A percentile compares a stretch with the other conserved stretches of the same genome.
These are phyloP conservation scores for Zosterops hypoxanthus DNA, from an alignment of 2,113 vertebrate genomes.

Conservation along the genomic window DNA sequence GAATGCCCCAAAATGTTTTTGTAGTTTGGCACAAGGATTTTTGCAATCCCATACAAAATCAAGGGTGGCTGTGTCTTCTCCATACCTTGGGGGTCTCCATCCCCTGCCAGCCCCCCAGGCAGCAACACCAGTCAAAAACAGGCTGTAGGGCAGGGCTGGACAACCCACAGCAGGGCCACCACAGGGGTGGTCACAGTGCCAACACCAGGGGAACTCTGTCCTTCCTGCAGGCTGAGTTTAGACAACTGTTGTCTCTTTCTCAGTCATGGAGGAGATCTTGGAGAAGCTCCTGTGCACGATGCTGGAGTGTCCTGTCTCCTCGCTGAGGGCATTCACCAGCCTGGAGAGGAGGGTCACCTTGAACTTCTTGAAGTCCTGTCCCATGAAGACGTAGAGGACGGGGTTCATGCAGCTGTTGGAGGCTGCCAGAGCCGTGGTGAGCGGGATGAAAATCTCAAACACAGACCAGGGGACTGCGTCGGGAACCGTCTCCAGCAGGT, in stretches of 20 bases:
- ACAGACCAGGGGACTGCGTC: neutral
- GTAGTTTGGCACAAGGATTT: neutral
- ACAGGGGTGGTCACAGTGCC: neutral
- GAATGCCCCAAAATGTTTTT: rapidly evolving
- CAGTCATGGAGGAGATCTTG: constrained; percentile 70
- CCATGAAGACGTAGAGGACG: constrained; percentile 93
- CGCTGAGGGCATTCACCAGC: constrained; percentile 76
- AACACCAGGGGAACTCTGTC: neutral
- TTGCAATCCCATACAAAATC: neutral
- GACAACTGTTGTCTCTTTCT: constrained; percentile 71
- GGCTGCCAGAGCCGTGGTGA: constrained; percentile 74
- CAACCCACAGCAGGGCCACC: neutral
- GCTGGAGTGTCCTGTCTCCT: constrained; percentile 72
- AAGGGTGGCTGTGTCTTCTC: neutral
- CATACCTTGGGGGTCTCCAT: neutral
- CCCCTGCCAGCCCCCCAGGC: neutral
- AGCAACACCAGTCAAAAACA: neutral
- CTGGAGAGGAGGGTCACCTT: constrained; percentile 75
- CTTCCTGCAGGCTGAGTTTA: neutral
- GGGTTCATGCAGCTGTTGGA: constrained; percentile 97
- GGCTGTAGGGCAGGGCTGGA: rapidly evolving
- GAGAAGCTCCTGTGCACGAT: constrained; percentile 75
- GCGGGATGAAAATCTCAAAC: constrained; percentile 68
- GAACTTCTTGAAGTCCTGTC: constrained; percentile 89
- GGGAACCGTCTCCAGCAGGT: constrained; percentile 79